phyloP scores from a whole-genome alignment of 2,797 vertebrate species.

The Paratrypauchen microcephalus region DNA sequence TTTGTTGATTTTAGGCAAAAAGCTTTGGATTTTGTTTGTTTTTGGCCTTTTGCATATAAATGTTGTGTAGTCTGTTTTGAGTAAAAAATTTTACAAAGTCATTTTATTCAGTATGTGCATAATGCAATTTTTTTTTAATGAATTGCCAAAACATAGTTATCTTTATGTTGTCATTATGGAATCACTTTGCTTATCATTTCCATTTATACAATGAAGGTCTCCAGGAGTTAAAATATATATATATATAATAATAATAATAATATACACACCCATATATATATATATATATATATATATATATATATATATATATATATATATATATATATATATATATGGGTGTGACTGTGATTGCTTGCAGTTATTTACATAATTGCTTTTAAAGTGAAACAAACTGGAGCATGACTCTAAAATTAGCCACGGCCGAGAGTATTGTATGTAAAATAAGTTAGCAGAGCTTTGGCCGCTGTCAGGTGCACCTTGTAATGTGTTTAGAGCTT shows the following conservation, averaged over 20 bases:
- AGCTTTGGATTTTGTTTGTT: background rate
- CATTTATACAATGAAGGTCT: conserved; percentile 5
- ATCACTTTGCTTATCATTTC: conserved; percentile 17
- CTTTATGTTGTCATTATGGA: conserved; percentile 19
- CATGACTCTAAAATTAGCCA: background rate
- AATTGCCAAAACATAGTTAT: conserved; percentile 8
- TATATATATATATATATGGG: background rate
- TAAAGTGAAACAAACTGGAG: conserved; percentile 1
- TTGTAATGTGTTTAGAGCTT: conserved; percentile 50
- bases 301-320: too few relatives aligned
- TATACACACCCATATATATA: too few relatives aligned
- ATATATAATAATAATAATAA: too few relatives aligned
- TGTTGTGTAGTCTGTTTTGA: conserved; percentile 28
- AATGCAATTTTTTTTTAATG: conserved; percentile 13
- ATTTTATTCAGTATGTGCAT: conserved; percentile 39
- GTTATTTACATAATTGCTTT: background rate
- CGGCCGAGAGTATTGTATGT: background rate
- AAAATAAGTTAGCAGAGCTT: conserved; percentile 14
- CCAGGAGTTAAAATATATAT: conserved; percentile 9
- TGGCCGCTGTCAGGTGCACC: conserved; percentile 63
- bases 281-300: background rate
- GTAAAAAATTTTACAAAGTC: conserved; percentile 30
- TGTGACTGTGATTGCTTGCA: background rate
- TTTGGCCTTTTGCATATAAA: conserved; percentile 22
- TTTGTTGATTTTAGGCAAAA: background rate